Conservation (phyloP, 2,888 invertebrate species). For the Tetranychus piercei region DNA sequence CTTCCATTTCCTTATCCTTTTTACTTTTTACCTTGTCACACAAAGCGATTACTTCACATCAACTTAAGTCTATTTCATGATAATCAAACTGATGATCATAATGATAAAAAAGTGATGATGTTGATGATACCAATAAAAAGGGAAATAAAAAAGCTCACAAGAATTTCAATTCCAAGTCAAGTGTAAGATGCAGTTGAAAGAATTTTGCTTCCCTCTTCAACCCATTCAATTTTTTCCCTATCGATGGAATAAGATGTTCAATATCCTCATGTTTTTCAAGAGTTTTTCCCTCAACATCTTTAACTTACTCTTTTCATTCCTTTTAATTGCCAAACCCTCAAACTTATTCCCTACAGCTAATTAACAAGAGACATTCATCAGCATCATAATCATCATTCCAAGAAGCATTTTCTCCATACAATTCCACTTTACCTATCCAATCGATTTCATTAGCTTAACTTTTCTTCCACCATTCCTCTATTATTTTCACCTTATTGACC, state of each 20-base stretch:
- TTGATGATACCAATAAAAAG: neutral
- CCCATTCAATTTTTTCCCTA: too few relatives aligned
- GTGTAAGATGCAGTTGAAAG: neutral
- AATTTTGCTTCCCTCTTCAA: neutral
- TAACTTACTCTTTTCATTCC: neutral
- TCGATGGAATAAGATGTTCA: too few relatives aligned
- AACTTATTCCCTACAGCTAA: neutral
- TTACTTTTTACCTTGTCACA: too few relatives aligned
- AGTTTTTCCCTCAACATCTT: neutral
- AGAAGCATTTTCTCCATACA: neutral
- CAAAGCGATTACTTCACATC: neutral
- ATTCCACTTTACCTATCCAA: neutral
- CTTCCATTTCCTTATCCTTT: too few relatives aligned
- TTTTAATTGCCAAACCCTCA: neutral
- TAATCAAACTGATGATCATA: neutral
- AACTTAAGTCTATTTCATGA: neutral
- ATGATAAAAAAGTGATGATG: neutral
- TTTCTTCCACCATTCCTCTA: neutral
- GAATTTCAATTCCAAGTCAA: neutral
- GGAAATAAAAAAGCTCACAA: neutral
- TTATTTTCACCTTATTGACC: neutral
- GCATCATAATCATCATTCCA: neutral
- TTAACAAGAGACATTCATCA: neutral
- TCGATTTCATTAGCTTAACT: neutral
- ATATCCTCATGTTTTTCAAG: too few relatives aligned